Percentiles rank a stretch among this genome's conserved stretches.
phyloP scores from a whole-genome alignment of 53 echinoderm and acorn worm species.

The Holothuria scabra region DNA sequence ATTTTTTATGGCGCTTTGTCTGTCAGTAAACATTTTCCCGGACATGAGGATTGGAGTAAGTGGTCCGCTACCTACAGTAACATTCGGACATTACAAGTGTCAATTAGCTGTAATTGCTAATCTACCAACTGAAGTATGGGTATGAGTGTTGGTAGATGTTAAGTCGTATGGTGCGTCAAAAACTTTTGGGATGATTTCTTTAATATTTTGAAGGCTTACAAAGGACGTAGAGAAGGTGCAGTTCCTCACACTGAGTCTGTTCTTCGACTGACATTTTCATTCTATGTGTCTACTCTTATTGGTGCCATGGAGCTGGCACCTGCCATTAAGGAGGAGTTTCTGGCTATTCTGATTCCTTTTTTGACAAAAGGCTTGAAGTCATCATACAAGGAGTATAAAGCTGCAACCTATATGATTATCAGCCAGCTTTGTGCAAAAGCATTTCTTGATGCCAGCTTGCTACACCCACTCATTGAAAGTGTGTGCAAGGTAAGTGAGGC shows the following conservation, averaged over 20 bases:
- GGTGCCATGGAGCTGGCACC: slow-evolving; percentile 70
- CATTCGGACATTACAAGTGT: too few species aligned
- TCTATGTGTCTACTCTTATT: slow-evolving; percentile 85
- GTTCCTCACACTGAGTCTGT: slow-evolving; percentile 11
- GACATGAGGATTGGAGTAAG: too few species aligned
- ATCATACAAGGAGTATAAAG: slow-evolving; percentile 74
- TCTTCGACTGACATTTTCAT: slow-evolving; percentile 66
- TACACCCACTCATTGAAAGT: slow-evolving; percentile 78
- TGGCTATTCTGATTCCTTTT: slow-evolving; percentile 76
- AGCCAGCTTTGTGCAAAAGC: slow-evolving; percentile 80
- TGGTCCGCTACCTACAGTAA: too few species aligned
- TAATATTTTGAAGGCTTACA: background rate
- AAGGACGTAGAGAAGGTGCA: background rate
- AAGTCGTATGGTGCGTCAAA: too few species aligned
- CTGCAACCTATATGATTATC: slow-evolving; percentile 84
- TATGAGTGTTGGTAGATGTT: too few species aligned
- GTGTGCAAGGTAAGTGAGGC: slow-evolving; percentile 71
- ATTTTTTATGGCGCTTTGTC: too few species aligned
- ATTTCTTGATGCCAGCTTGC: slow-evolving; percentile 61
- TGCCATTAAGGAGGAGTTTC: slow-evolving; percentile 66
- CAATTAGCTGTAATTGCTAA: too few species aligned
- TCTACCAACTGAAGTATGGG: too few species aligned
- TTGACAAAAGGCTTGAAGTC: slow-evolving; percentile 81
- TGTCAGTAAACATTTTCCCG: too few species aligned
- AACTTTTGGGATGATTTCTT: too few species aligned